phyloP scores from a whole-genome alignment of 1,140 invertebrate genomes.

The Diorhabda sublineata region DNA sequence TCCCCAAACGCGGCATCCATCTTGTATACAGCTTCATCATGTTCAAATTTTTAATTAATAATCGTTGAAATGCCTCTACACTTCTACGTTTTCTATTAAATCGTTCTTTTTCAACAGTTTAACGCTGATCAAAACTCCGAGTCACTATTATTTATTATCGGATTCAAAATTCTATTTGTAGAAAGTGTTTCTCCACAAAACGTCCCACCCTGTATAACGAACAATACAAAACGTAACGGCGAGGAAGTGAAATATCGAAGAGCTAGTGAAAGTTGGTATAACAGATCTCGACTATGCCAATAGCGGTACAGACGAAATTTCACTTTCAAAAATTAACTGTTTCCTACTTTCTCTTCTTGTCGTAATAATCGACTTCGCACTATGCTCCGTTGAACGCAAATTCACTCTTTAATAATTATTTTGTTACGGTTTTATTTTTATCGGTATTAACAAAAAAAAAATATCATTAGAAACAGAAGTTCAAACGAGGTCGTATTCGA shows the following conservation, averaged over 20 bases:
- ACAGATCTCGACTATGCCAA: background rate
- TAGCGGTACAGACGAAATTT: slow-evolving; percentile 23
- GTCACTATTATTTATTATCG: no score
- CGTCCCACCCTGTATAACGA: no score
- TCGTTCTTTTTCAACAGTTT: no score
- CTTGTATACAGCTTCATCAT: no score
- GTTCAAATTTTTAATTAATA: no score
- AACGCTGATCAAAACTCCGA: no score
- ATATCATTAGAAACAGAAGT: background rate
- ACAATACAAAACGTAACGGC: no score
- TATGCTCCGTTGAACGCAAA: slow-evolving; percentile 4
- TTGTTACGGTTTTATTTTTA: background rate
- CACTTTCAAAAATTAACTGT: slow-evolving; percentile 29
- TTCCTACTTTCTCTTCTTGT: slow-evolving; percentile 28
- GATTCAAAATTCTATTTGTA: no score
- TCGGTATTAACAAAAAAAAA: background rate
- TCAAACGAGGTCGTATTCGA: background rate
- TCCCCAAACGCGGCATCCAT: no score
- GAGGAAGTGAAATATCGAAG: background rate
- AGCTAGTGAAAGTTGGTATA: slow-evolving; percentile 11
- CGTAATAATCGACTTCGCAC: slow-evolving; percentile 17
- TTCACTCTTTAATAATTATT: slow-evolving; percentile 5
- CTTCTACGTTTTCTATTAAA: no score
- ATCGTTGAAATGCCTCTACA: no score
- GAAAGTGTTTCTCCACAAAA: no score